Percentiles rank a stretch among this genome's conserved stretches.
These are phyloP conservation scores for Megalonaias nervosa DNA, from an alignment of 1,140 invertebrate species.

Conservation along the genomic window DNA sequence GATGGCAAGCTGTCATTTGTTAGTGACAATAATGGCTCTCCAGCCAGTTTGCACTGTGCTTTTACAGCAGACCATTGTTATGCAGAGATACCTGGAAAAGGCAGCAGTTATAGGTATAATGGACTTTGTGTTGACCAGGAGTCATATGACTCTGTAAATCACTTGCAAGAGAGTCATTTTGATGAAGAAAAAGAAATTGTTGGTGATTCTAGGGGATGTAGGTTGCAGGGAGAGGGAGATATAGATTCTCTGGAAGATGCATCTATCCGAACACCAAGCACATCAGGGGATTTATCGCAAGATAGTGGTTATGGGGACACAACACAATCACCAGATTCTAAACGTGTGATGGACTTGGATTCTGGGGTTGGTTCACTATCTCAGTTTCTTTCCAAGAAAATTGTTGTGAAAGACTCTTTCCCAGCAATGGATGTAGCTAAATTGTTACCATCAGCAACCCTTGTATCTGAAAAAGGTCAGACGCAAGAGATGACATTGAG, in stretches of 20 bases:
- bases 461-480: too few relatives aligned
- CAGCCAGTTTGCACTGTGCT: too few relatives aligned
- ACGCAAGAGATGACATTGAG: too few relatives aligned
- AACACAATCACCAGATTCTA: conserved; percentile 30
- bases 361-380: too few relatives aligned
- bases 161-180: too few relatives aligned
- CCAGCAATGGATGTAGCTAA: too few relatives aligned
- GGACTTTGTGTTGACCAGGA: neutral
- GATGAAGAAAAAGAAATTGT: conserved; percentile 15
- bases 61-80: conserved; percentile 42
- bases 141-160: neutral
- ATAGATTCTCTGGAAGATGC: conserved; percentile 3
- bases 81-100: conserved; percentile 30
- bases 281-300: conserved; percentile 39
- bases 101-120: neutral
- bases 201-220: neutral
- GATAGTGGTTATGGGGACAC: conserved; percentile 44
- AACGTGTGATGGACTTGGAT: neutral
- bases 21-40: too few relatives aligned
- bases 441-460: too few relatives aligned
- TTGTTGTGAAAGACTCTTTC: too few relatives aligned
- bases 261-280: conserved; percentile 11
- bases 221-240: conserved; percentile 1
- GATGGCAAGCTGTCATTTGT: too few relatives aligned
- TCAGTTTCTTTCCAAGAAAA: too few relatives aligned